Conservation (phyloP, 1,140 invertebrate species). For the Paralvinella palmiformis region DNA sequence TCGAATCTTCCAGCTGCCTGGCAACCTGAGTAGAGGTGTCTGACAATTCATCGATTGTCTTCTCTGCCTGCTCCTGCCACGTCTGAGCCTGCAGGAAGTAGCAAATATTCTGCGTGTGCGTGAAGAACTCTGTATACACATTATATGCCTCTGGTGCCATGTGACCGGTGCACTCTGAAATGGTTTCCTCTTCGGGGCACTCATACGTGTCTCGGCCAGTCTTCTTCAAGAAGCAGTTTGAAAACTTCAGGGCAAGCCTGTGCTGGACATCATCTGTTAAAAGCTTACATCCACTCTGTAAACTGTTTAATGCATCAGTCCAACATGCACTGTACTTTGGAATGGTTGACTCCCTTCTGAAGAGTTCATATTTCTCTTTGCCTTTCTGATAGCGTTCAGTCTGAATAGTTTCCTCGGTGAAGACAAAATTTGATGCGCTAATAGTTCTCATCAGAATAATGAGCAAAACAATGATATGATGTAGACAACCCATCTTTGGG, state of each 20-base stretch:
- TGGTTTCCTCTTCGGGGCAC: slow-evolving; percentile 49
- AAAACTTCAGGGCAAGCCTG: slow-evolving; percentile 58
- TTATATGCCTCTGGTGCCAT: slow-evolving; percentile 59
- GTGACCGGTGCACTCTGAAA: slow-evolving; percentile 54
- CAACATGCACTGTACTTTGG: slow-evolving; percentile 61
- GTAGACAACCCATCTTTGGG: too few species aligned
- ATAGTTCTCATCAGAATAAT: too few species aligned
- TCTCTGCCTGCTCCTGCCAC: slow-evolving; percentile 61
- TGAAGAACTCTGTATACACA: slow-evolving; percentile 63
- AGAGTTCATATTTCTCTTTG: slow-evolving; percentile 33
- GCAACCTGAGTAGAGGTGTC: slow-evolving; percentile 52
- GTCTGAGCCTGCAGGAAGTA: slow-evolving; percentile 61
- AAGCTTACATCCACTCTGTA: slow-evolving; percentile 56
- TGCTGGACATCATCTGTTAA: slow-evolving; percentile 60
- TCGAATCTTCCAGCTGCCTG: slow-evolving; percentile 51
- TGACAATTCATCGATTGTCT: slow-evolving; percentile 53
- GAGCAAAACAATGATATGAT: too few species aligned
- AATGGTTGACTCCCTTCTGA: slow-evolving; percentile 38
- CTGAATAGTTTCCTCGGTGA: too few species aligned
- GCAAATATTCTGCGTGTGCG: slow-evolving; percentile 64
- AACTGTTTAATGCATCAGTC: slow-evolving; percentile 54
- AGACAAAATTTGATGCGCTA: too few species aligned
- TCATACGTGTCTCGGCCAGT: slow-evolving; percentile 54
- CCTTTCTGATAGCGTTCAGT: slow-evolving; percentile 22
- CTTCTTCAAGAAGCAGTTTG: slow-evolving; percentile 63